Evolutionary conservation across 1,140 invertebrate species (phyloP).

Genomic region (Cydia splendana): DNA sequence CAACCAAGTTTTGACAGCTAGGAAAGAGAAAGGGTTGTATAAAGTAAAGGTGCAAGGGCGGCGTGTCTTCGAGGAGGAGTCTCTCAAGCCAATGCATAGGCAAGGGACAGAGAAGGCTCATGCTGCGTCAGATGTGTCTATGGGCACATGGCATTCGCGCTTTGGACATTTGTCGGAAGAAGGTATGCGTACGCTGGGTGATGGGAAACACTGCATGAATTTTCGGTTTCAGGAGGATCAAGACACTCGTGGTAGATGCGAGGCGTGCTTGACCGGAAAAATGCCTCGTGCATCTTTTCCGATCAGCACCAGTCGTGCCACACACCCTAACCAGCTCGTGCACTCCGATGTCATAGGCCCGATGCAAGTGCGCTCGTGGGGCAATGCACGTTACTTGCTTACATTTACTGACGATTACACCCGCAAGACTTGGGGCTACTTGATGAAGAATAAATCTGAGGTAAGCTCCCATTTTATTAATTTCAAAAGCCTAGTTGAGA

Average conservation of each 20-base stretch:
- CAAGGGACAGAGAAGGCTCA: slow-evolving; percentile 3
- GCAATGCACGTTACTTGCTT: slow-evolving; percentile 62
- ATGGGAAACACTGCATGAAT: not conserved
- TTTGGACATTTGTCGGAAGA: slow-evolving; percentile 13
- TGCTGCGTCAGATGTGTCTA: not conserved
- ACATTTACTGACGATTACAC: slow-evolving; percentile 75
- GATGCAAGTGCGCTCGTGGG: slow-evolving; percentile 58
- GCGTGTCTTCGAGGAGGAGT: too few relatives aligned
- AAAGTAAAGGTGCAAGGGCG: too few relatives aligned
- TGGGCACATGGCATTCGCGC: slow-evolving; percentile 20
- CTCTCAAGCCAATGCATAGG: too few relatives aligned
- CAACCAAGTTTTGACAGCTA: too few relatives aligned
- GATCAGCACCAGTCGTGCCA: not conserved
- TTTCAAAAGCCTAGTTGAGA: slow-evolving; percentile 56
- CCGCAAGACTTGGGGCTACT: slow-evolving; percentile 60
- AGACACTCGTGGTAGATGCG: not conserved
- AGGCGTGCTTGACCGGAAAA: not conserved
- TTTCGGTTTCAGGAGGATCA: not conserved
- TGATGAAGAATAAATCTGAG: slow-evolving; percentile 67
- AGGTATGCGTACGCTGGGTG: slow-evolving; percentile 22
- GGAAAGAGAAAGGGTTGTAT: too few relatives aligned
- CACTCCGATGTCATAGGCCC: slow-evolving; percentile 73
- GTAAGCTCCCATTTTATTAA: slow-evolving; percentile 60
- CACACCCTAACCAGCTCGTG: slow-evolving; percentile 39
- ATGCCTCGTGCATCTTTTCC: not conserved